phyloP scores from a whole-genome alignment of 1,140 invertebrate species.

The Zaprionus africanus region DNA sequence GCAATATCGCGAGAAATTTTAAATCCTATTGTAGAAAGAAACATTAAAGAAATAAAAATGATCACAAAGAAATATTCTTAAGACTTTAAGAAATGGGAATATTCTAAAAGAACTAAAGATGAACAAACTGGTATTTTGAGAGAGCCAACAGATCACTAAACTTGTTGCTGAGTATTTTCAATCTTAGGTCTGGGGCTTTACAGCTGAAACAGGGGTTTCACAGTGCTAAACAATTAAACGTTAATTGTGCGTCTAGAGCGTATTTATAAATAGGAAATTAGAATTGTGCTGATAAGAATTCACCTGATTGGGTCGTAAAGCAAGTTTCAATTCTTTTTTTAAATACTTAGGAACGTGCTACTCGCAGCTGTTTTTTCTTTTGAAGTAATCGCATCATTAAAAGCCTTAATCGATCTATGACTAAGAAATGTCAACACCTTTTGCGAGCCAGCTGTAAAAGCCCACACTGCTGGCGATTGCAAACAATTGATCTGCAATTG shows the following conservation, averaged over 20 bases:
- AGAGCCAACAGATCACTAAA: not conserved
- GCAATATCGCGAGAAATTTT: not conserved
- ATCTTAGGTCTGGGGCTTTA: not conserved
- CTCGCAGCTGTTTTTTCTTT: not conserved
- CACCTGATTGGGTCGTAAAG: not conserved
- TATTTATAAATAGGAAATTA: not conserved
- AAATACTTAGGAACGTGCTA: not conserved
- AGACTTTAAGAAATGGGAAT: not conserved
- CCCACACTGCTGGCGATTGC: not conserved
- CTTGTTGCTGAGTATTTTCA: not conserved
- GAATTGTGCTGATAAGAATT: not conserved
- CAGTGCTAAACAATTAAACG: not conserved
- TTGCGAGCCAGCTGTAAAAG: not conserved
- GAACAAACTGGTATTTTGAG: not conserved
- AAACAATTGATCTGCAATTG: not conserved
- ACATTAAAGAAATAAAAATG: not conserved
- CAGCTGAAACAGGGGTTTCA: not conserved
- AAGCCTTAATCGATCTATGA: not conserved
- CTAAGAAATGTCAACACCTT: not conserved
- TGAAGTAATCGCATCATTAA: not conserved
- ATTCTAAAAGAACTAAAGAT: not conserved
- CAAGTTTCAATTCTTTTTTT: not conserved
- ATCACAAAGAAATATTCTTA: not conserved
- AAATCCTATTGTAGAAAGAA: not conserved
- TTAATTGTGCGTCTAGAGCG: not conserved